A percentile compares a stretch with the other conserved stretches of the same genome.
Conservation (phyloP, 2,888 invertebrate species). For the Chymomyza amoena region DNA sequence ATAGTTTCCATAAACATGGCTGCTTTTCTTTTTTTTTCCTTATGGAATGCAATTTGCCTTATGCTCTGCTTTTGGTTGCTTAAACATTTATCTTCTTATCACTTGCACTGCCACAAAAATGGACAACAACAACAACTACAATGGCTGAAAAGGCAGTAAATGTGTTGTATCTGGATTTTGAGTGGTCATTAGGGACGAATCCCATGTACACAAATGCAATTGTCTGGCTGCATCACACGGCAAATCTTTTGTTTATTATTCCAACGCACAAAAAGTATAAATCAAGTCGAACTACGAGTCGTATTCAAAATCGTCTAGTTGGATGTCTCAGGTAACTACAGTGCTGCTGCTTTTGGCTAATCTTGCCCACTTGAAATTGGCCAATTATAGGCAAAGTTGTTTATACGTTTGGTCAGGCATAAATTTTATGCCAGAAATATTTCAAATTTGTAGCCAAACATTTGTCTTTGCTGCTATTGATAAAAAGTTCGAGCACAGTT, state of each 20-base stretch:
- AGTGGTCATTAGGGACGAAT: constrained; percentile 36
- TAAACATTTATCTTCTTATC: constrained; percentile 43
- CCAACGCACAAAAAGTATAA: constrained; percentile 2
- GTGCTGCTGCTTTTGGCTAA: neutral
- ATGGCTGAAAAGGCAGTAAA: constrained; percentile 17
- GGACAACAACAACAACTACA: constrained; percentile 10
- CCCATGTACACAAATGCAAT: constrained; percentile 21
- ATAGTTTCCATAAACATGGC: neutral
- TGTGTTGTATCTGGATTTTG: constrained; percentile 27
- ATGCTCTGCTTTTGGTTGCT: constrained; percentile 1
- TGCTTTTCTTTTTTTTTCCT: neutral
- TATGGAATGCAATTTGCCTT: neutral
- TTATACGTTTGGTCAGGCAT: constrained; percentile 6
- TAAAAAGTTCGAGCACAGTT: neutral
- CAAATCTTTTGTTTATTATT: constrained; percentile 6
- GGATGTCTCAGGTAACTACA: constrained; percentile 10
- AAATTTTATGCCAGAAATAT: constrained; percentile 35
- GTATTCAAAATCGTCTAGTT: neutral
- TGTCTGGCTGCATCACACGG: constrained; percentile 10
- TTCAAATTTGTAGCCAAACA: constrained; percentile 18
- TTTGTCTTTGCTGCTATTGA: constrained; percentile 5
- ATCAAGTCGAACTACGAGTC: neutral
- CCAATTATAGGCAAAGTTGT: constrained; percentile 36
- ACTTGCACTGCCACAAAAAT: constrained; percentile 25
- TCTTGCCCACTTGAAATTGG: constrained; percentile 16